Conservation (phyloP, 2,113 vertebrate species). For the Burhinus bistriatus region DNA sequence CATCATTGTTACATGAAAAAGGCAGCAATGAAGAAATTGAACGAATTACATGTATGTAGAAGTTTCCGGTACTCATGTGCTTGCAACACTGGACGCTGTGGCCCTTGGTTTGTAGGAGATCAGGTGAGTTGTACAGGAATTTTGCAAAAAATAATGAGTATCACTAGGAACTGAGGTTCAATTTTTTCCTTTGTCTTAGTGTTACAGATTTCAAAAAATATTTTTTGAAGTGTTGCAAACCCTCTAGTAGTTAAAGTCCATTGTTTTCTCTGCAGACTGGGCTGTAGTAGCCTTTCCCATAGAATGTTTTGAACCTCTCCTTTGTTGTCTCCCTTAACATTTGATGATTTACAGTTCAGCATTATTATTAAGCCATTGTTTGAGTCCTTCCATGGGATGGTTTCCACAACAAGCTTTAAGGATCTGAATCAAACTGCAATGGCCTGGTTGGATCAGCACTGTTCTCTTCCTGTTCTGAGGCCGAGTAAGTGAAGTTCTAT, state of each 20-base stretch:
- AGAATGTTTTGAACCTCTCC: neutral
- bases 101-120: neutral
- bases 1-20: neutral
- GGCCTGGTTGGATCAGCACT: constrained; percentile 90
- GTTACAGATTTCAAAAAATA: neutral
- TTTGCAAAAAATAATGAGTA: neutral
- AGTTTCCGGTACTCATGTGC: neutral
- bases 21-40: neutral
- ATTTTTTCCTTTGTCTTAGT: neutral
- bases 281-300: neutral
- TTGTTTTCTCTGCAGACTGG: neutral
- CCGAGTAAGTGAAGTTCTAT: constrained; percentile 84
- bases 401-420: constrained; percentile 85
- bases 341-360: constrained; percentile 82
- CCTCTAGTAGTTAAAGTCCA: neutral
- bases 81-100: neutral
- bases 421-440: constrained; percentile 85
- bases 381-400: constrained; percentile 90
- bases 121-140: neutral
- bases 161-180: neutral
- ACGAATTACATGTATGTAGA: neutral
- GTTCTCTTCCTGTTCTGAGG: constrained; percentile 87
- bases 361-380: constrained; percentile 95
- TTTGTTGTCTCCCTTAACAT: constrained; percentile 74
- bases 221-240: neutral